These are phyloP conservation scores for Neolamprologus cancellatus DNA, from an alignment of 2,113 vertebrate species.

Conservation along the genomic window DNA sequence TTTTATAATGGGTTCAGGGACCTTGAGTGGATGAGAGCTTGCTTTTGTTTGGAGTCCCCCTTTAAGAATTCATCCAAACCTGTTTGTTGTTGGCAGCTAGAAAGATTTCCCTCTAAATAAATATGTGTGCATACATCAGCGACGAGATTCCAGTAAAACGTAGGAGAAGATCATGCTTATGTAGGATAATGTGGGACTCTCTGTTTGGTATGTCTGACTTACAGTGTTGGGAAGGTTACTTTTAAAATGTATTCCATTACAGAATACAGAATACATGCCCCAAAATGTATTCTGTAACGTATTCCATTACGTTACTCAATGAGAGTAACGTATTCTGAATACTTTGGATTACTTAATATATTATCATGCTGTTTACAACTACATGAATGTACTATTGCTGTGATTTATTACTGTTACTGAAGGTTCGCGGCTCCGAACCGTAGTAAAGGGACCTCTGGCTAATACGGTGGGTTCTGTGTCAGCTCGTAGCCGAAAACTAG, in stretches of 20 bases:
- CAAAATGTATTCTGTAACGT: too few relatives aligned
- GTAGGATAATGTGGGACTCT: not conserved
- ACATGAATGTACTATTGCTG: too few relatives aligned
- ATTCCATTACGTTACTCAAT: too few relatives aligned
- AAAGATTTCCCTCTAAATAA: not conserved
- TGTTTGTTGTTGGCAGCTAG: not conserved
- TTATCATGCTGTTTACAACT: too few relatives aligned
- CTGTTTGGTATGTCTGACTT: not conserved
- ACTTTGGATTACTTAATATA: too few relatives aligned
- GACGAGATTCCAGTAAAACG: not conserved
- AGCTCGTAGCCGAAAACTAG: fast-evolving
- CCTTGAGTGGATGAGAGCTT: not conserved
- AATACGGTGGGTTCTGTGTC: too few relatives aligned
- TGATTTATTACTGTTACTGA: too few relatives aligned
- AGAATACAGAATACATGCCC: fast-evolving
- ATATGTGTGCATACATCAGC: not conserved
- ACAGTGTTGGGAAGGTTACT: too few relatives aligned
- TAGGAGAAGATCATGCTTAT: not conserved
- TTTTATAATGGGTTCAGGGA: constrained; percentile 35
- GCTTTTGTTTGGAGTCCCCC: not conserved
- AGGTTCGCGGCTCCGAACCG: too few relatives aligned
- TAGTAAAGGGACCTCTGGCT: too few relatives aligned
- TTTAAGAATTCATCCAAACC: not conserved
- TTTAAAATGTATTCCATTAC: too few relatives aligned
- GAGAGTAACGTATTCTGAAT: too few relatives aligned